Evolutionary conservation across 2,113 vertebrate genomes (phyloP), one percentile per base, ranked within the genome.

Genomic region (Bujurquina vittata): DNA sequence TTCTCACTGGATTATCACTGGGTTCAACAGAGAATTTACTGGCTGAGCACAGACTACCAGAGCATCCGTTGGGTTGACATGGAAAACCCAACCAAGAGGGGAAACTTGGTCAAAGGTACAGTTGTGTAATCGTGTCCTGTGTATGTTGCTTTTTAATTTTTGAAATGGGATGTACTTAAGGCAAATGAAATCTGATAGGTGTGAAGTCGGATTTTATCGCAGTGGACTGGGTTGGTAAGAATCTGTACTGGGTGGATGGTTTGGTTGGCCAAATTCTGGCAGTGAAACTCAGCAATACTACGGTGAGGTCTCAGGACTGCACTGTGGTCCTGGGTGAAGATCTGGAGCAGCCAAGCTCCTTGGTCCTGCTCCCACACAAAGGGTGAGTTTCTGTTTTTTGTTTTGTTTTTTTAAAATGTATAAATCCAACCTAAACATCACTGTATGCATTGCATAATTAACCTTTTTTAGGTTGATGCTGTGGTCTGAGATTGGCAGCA

Each of bases 161-260:
- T 37, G 35, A 37, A 37, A 37, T 37, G 5, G 9, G 9, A 2
- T 9, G 9, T 37, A 37, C 35, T 37, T 37, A 9, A 37, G 7
- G 8, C 35, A 37, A 4, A 20, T 61, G 6, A 40, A 40, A 46
- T 82, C 0, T 87, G 92, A 58, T 80, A 99, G 98, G 97, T 33
- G 95, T 98, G 73, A 97, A 95, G 78, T 95, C 97, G 0, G 96
- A 98, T 81, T 97, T 95, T 29, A 94, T 99, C 35, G 97, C 95
- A 0, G 93, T 98, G 69, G 98, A 98, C 93, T 99, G 97, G 97
- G 83, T 98, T 2, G 97, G 96, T 14, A 96, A 95, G 59, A 98
- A 98, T 89, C 94, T 99, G 75, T 98, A 98, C 92, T 98, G 97
- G 98, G 96, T 95, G 15, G 97, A 98, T 65, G 96, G 96, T 1